Evolutionary conservation across 1,140 invertebrate genomes (phyloP), one percentile per base, ranked within the genome.

Genomic region (Drosophila nannoptera): DNA sequence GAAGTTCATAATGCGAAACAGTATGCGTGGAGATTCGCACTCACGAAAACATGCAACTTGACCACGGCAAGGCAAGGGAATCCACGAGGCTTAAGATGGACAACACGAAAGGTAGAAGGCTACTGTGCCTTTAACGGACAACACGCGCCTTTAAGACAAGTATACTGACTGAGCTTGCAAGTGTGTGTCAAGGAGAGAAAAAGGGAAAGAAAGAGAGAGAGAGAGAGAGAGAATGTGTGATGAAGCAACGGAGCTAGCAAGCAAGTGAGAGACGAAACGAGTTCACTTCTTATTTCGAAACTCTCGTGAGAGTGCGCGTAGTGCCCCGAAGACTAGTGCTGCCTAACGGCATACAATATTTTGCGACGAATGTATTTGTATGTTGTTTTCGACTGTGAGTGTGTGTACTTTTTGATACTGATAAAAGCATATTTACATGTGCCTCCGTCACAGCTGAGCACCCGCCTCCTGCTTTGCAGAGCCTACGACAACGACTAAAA

Each of bases 341-440:
- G 61, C 49, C 60, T 68, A 82, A 69, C 60, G 62, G 67, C 78
- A 78, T 56, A 82, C 78, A 82, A 45, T 60, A 69, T 40, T 75
- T 73, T 64, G 49, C 55, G 59, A 52, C 72, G 43, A 65, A 53
- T 78, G 69, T 60, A 69, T 54, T 59, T 49, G 40, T 55, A 40
- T 31, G 11, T 38, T 22, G 14, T 36, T 6, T 36, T 1, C 2
- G 14, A 43, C 0, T 53, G 12, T 35, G 9, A 64, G 76, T 46
- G 14, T 67, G 66, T 67, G 72, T 46, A 12, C 67, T 73, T 77
- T 83, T 68, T 33, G 76, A 55, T 76, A 84, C 75, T 84, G 80
- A 83, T 83, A 83, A 83, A 82, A 64, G 55, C 66, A 61, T 78
- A 84, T 83, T 78, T 84, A 75, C 78, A 78, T 82, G 70, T 55